phyloP scores from a whole-genome alignment of 2,113 vertebrate genomes.

The Pseudorasbora parva region DNA sequence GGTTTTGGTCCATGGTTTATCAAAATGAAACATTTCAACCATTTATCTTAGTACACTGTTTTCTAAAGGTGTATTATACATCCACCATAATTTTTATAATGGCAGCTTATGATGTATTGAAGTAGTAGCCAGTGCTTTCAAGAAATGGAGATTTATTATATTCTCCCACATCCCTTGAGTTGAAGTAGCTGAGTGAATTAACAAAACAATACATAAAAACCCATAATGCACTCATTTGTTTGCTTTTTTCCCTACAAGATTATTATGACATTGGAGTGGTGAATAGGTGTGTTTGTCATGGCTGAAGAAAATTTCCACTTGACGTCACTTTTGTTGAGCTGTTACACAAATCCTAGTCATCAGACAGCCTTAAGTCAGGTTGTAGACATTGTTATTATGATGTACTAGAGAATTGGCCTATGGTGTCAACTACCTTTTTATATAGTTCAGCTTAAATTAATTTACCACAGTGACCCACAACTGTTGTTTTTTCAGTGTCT shows the following conservation, averaged over 20 bases:
- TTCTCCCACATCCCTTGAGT: neutral
- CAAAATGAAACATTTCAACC: neutral
- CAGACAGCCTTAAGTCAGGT: constrained; percentile 31
- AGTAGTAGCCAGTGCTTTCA: neutral
- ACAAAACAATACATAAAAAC: constrained; percentile 7
- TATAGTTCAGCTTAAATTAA: neutral
- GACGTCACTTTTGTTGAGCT: constrained; percentile 39
- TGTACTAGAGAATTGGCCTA: neutral
- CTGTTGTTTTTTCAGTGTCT: no score
- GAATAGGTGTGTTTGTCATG: constrained; percentile 39
- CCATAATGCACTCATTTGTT: neutral
- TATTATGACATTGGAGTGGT: constrained; percentile 26
- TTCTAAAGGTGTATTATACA: neutral
- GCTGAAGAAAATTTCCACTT: constrained; percentile 35
- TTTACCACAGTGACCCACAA: neutral
- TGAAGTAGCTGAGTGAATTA: neutral
- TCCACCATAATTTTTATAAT: neutral
- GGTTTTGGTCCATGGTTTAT: neutral
- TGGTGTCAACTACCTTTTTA: constrained; percentile 1
- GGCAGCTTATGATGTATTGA: neutral
- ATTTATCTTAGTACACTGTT: neutral
- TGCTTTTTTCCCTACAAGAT: neutral
- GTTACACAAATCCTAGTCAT: constrained; percentile 26
- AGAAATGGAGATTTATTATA: neutral
- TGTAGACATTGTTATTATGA: constrained; percentile 34